Percentiles rank a stretch among this genome's conserved stretches.
Evolutionary conservation across 1,140 invertebrate species (phyloP).

Genomic region (Pseudomyrmex concolor): DNA sequence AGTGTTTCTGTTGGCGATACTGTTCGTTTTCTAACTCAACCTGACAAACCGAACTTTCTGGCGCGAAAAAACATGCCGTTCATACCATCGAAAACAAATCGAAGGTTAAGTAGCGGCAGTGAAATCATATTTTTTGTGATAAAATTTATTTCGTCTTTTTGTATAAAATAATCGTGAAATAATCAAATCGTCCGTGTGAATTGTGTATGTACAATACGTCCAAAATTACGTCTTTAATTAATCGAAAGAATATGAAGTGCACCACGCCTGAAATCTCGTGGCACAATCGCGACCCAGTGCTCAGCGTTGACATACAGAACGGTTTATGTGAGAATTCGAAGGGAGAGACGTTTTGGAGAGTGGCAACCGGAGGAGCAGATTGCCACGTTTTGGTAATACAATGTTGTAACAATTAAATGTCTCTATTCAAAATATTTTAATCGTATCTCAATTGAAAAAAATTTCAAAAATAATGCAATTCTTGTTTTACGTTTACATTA

Average conservation of each 20-base stretch:
- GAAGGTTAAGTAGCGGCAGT: conserved; percentile 40
- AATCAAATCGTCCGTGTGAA: background rate
- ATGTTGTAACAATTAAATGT: background rate
- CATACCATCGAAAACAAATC: conserved; percentile 20
- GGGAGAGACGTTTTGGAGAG: conserved; percentile 87
- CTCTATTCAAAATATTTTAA: too few relatives aligned
- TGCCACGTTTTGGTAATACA: conserved; percentile 92
- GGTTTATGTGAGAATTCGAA: conserved; percentile 79
- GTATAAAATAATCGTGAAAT: background rate
- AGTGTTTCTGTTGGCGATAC: background rate
- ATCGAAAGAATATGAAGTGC: conserved; percentile 90
- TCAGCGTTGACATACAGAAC: conserved; percentile 95
- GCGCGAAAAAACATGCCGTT: conserved; percentile 43
- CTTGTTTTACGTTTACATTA: too few relatives aligned
- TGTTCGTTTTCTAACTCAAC: background rate
- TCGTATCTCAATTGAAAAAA: too few relatives aligned
- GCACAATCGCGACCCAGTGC: conserved; percentile 97
- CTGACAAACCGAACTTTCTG: background rate
- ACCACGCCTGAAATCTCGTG: conserved; percentile 98
- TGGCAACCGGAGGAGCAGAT: conserved; percentile 97
- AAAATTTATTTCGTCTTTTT: background rate
- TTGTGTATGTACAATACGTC: conserved; percentile 63
- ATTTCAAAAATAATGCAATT: too few relatives aligned
- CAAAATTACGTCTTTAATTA: conserved; percentile 63
- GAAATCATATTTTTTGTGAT: background rate